Conservation (phyloP, 2,888 invertebrate genomes). For the Cistogaster globosa region DNA sequence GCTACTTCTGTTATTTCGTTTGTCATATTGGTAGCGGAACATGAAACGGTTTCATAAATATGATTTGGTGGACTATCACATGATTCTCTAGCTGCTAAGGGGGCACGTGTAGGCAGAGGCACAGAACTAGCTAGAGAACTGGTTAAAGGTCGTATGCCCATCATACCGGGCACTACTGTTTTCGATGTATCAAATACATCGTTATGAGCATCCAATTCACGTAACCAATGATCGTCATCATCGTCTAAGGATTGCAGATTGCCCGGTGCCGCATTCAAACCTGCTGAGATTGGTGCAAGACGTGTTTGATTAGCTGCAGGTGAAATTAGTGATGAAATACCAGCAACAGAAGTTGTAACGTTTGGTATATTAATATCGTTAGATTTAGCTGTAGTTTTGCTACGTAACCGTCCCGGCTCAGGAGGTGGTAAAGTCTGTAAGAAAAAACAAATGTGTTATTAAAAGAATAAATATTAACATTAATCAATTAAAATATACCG, state of each 20-base stretch:
- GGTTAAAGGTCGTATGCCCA: conserved; percentile 66
- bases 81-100: conserved; percentile 77
- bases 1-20: conserved; percentile 56
- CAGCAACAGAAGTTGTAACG: conserved; percentile 51
- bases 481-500: conserved; percentile 73
- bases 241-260: conserved; percentile 71
- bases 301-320: conserved; percentile 67
- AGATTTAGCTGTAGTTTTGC: conserved; percentile 78
- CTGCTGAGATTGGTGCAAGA: conserved; percentile 45
- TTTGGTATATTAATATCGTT: conserved; percentile 43
- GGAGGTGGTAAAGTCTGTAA: conserved; percentile 81
- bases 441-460: neutral
- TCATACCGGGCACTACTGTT: conserved; percentile 72
- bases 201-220: conserved; percentile 79
- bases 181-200: conserved; percentile 81
- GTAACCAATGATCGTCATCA: conserved; percentile 80
- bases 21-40: conserved; percentile 57
- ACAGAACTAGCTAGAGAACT: conserved; percentile 68
- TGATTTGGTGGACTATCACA: conserved; percentile 77
- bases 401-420: conserved; percentile 81
- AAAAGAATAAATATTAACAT: neutral
- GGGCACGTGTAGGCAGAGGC: conserved; percentile 75
- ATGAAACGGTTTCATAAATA: conserved; percentile 73
- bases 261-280: conserved; percentile 13
- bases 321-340: conserved; percentile 74